Conservation (phyloP, 2,113 vertebrate genomes). For the Monarcha castaneiventris region DNA sequence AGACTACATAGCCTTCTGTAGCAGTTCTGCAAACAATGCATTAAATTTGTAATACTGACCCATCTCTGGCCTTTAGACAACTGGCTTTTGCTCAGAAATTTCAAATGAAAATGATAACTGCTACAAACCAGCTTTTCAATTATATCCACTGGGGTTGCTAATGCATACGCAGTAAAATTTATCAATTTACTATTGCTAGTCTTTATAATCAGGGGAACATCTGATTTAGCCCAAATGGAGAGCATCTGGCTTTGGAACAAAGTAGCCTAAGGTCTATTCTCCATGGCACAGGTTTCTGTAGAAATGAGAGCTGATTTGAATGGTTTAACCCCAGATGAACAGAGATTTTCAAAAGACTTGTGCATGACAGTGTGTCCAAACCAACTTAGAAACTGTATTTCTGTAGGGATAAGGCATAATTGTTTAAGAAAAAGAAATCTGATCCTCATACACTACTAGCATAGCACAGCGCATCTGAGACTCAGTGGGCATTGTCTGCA, state of each 20-base stretch:
- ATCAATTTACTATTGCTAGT: neutral
- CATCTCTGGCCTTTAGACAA: neutral
- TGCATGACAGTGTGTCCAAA: neutral
- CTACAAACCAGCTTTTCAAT: neutral
- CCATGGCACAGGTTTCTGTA: neutral
- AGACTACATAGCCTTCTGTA: neutral
- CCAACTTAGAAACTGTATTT: neutral
- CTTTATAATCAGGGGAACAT: neutral
- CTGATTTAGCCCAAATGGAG: neutral
- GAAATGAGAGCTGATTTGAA: neutral
- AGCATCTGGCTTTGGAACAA: neutral
- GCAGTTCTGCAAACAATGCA: neutral
- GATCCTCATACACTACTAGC: neutral
- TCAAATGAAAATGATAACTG: neutral
- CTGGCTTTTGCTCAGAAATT: neutral
- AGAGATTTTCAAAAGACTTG: neutral
- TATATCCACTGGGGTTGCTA: neutral
- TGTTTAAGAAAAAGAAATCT: neutral
- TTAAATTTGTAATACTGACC: neutral
- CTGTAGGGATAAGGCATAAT: neutral
- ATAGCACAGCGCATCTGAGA: neutral
- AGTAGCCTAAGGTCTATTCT: neutral
- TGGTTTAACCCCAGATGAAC: neutral
- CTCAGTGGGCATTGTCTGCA: neutral
- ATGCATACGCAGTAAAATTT: neutral